Evolutionary conservation across 2,797 vertebrate species (phyloP).

Genomic region (Acanthis flammea): DNA sequence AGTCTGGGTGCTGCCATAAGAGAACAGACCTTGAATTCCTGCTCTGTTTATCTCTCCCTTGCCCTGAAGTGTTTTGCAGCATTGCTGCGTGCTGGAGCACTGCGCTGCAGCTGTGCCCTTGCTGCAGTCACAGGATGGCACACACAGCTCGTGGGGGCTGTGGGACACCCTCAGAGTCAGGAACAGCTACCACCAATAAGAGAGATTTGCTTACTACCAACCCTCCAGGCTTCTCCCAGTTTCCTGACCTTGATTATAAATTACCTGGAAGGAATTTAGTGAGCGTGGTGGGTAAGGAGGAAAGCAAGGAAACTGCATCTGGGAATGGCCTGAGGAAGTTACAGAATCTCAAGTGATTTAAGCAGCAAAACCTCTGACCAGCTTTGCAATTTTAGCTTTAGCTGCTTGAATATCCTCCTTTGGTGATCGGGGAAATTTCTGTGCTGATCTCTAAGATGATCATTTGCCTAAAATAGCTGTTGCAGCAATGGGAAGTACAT

Average conservation of each 20-base stretch:
- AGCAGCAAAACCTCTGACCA: not conserved
- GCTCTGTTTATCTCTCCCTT: not conserved
- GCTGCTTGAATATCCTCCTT: not conserved
- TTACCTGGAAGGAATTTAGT: not conserved
- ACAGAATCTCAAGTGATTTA: not conserved
- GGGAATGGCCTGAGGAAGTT: not conserved
- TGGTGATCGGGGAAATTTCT: not conserved
- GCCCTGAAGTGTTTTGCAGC: not conserved
- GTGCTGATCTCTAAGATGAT: not conserved
- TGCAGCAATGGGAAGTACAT: not conserved
- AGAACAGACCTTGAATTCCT: not conserved
- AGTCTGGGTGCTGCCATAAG: not conserved
- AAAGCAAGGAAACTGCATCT: not conserved
- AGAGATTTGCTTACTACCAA: not conserved
- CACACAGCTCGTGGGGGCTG: not conserved
- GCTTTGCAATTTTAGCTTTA: not conserved
- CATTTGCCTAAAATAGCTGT: not conserved
- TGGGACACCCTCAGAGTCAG: not conserved
- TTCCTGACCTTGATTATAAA: not conserved
- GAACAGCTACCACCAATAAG: rapidly evolving
- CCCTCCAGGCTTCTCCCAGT: not conserved
- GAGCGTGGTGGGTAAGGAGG: not conserved
- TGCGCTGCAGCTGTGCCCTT: slow-evolving; percentile 8
- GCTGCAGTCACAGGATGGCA: not conserved
- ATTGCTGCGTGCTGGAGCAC: rapidly evolving